Conservation (phyloP, 2,888 invertebrate species). For the Cephus spinipes region DNA sequence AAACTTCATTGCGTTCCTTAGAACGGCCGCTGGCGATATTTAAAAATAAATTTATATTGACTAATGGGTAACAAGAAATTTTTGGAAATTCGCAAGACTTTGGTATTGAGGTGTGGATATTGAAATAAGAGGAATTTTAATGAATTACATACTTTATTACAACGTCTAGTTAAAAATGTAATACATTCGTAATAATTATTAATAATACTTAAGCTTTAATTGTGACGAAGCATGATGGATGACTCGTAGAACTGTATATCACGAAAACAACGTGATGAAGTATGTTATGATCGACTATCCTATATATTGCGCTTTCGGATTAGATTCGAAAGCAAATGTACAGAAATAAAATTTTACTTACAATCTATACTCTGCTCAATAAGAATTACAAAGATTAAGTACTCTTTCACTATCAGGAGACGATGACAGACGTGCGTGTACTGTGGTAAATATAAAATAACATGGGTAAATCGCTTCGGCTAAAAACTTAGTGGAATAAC, state of each 20-base stretch:
- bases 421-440: background rate
- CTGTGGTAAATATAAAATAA: background rate
- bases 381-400: background rate
- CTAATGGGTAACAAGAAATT: background rate
- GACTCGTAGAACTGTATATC: background rate
- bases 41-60: background rate
- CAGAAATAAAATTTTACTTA: background rate
- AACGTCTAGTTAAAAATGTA: conserved; percentile 36
- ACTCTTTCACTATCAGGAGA: background rate
- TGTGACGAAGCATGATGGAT: background rate
- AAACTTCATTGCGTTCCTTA: background rate
- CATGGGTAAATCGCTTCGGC: background rate
- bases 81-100: background rate
- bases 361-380: background rate
- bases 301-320: background rate
- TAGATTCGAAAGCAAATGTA: background rate
- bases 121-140: background rate
- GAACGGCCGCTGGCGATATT: background rate
- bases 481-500: background rate
- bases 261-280: background rate
- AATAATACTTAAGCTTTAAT: conserved; percentile 30
- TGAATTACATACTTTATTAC: conserved; percentile 8
- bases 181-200: conserved; percentile 38
- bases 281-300: background rate
- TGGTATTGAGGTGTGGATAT: background rate